Conservation (phyloP, 2,888 invertebrate genomes). For the Nysson spinosus region DNA sequence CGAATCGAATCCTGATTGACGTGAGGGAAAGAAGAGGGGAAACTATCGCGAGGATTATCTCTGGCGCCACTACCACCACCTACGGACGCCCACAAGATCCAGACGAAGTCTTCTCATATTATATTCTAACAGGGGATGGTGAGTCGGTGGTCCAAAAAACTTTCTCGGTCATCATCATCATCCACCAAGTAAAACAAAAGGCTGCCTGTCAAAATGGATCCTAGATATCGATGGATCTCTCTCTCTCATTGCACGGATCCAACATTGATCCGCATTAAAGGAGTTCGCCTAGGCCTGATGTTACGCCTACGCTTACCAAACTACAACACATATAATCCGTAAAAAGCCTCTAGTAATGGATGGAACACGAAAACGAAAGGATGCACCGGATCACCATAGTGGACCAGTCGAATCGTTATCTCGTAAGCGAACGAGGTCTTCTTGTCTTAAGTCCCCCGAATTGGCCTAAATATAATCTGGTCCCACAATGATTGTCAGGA, state of each 20-base stretch:
- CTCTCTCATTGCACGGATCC: conserved; percentile 41
- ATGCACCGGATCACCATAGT: conserved; percentile 1
- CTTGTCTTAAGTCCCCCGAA: conserved; percentile 17
- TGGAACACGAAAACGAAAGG: conserved; percentile 18
- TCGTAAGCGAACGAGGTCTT: conserved; percentile 1
- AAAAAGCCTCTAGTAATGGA: conserved; percentile 47
- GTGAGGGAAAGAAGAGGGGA: conserved; percentile 69
- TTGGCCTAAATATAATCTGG: conserved; percentile 33
- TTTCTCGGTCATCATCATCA: conserved; percentile 62
- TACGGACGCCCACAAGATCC: conserved; percentile 61
- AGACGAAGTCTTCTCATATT: conserved; percentile 55
- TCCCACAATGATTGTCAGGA: conserved; percentile 46
- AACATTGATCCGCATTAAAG: conserved; percentile 60
- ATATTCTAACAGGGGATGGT: conserved; percentile 58
- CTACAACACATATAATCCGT: conserved; percentile 57
- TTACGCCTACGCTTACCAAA: conserved; percentile 53
- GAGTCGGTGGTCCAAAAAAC: conserved; percentile 49
- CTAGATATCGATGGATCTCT: conserved; percentile 46
- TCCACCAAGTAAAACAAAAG: conserved; percentile 64
- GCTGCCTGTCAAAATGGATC: conserved; percentile 59
- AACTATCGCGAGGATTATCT: conserved; percentile 75
- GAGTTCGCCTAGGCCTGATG: conserved; percentile 40
- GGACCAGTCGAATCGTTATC: conserved; percentile 35
- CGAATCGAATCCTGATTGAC: conserved; percentile 77
- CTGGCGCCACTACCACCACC: conserved; percentile 74